Conservation (phyloP, 2,113 vertebrate species). For the Tachycineta bicolor region DNA sequence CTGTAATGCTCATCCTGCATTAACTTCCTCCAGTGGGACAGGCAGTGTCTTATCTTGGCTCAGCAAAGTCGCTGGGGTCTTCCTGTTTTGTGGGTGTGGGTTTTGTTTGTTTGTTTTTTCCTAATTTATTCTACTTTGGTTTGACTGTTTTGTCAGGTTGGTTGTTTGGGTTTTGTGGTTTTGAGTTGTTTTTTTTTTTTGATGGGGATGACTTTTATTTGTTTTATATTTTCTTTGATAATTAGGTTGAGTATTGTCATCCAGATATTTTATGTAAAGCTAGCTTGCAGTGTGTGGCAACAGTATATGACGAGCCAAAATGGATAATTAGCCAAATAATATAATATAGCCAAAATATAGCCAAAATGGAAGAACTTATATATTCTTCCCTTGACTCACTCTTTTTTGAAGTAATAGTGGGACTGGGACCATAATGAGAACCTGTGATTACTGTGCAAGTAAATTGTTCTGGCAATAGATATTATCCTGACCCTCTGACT, state of each 20-base stretch:
- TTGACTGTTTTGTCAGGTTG: neutral
- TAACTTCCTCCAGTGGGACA: neutral
- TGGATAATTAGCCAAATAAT: too few relatives aligned
- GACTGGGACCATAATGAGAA: neutral
- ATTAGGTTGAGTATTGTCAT: neutral
- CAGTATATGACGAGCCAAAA: neutral
- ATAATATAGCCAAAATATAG: neutral
- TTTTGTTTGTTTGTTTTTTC: neutral
- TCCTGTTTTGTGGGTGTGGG: neutral
- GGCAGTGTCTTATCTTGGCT: conserved; percentile 14
- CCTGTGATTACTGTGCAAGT: neutral
- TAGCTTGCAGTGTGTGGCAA: neutral
- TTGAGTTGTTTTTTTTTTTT: neutral
- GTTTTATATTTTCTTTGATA: neutral
- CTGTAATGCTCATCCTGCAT: neutral
- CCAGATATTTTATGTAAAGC: neutral
- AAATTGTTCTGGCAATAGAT: neutral
- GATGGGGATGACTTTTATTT: neutral
- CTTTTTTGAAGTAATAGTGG: neutral
- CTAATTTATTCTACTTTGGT: neutral
- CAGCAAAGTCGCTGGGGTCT: neutral
- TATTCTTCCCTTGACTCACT: neutral
- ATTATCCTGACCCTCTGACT: neutral
- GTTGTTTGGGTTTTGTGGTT: neutral
- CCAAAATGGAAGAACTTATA: neutral